A percentile compares a stretch with the other conserved stretches of the same genome.
Evolutionary conservation across 1,140 invertebrate genomes (phyloP).

Genomic region (Eulimnadia texana): DNA sequence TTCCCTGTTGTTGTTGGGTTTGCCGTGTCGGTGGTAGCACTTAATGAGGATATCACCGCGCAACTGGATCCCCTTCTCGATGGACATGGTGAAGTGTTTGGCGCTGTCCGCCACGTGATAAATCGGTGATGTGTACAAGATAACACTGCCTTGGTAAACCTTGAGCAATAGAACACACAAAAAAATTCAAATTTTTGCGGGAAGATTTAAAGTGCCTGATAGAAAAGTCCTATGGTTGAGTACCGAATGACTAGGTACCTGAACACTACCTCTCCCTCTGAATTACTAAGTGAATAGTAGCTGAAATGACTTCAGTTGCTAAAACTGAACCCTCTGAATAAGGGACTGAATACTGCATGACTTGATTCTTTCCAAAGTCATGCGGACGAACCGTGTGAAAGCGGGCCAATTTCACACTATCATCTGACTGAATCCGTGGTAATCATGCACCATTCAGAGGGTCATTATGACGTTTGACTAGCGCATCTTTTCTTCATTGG

Average conservation of each 20-base stretch:
- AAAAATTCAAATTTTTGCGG: background rate
- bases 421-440: no score
- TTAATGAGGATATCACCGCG: conserved; percentile 78
- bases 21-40: conserved; percentile 55
- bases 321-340: no score
- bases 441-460: no score
- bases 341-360: no score
- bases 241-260: background rate
- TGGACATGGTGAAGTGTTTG: conserved; percentile 23
- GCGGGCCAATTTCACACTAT: no score
- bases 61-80: conserved; percentile 51
- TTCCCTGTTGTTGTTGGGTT: conserved; percentile 31
- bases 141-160: conserved; percentile 64
- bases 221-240: background rate
- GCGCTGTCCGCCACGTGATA: conserved; percentile 50
- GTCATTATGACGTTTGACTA: no score
- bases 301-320: no score
- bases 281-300: no score
- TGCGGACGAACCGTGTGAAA: no score
- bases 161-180: conserved; percentile 29
- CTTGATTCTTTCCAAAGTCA: no score
- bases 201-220: background rate
- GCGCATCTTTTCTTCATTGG: no score
- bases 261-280: no score
- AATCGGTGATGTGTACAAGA: conserved; percentile 68